Evolutionary conservation across 2,888 invertebrate genomes (phyloP).

Genomic region (Eustalomyia histrio): DNA sequence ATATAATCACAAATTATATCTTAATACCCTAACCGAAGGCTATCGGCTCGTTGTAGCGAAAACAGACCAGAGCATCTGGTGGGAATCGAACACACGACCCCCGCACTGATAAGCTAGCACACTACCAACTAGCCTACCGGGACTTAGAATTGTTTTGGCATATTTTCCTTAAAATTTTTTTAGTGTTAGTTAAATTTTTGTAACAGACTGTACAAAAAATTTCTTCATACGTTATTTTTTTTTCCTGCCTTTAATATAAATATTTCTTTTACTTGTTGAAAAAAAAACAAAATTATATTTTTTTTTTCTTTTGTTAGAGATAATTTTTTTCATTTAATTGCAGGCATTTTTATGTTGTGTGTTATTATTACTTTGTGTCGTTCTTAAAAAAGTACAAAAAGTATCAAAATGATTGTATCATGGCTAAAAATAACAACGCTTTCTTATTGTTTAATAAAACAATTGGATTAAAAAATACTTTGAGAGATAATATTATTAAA

Average conservation of each 20-base stretch:
- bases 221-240: background rate
- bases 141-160: too few species aligned
- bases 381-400: constrained; percentile 4
- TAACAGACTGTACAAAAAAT: too few species aligned
- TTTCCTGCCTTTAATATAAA: background rate
- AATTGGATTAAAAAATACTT: background rate
- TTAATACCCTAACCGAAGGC: too few species aligned
- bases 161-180: too few species aligned
- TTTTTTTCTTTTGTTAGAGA: background rate
- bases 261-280: background rate
- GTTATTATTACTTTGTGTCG: background rate
- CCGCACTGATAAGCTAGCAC: too few species aligned
- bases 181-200: too few species aligned
- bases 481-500: too few species aligned
- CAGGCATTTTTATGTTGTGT: constrained; percentile 20
- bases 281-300: background rate
- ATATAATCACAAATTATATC: too few species aligned
- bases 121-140: too few species aligned
- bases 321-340: constrained; percentile 30
- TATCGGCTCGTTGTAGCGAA: too few species aligned
- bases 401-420: constrained; percentile 26
- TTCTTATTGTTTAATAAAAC: background rate
- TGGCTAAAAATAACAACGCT: constrained; percentile 3
- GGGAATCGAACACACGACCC: too few species aligned
- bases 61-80: too few species aligned